These are phyloP conservation scores for Gallinago media DNA, from an alignment of 2,113 vertebrate genomes.

Conservation along the genomic window DNA sequence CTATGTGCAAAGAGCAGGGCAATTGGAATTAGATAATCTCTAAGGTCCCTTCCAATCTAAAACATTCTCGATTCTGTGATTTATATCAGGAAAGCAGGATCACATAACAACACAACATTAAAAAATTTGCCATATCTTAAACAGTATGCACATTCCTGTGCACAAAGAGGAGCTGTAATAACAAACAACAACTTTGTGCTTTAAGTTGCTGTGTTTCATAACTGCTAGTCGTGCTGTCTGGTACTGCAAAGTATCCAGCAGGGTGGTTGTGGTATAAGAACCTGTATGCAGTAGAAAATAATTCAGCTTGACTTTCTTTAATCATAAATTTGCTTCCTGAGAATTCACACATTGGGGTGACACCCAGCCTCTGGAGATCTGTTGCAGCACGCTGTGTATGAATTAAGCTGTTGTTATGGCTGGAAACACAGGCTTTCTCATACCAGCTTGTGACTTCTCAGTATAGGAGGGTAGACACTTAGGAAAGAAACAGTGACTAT, in stretches of 20 bases:
- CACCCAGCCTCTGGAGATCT: background rate
- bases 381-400: background rate
- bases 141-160: background rate
- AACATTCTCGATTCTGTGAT: background rate
- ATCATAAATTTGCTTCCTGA: background rate
- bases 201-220: background rate
- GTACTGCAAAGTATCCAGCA: background rate
- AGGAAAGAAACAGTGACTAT: background rate
- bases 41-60: too few relatives aligned
- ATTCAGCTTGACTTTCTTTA: background rate
- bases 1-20: background rate
- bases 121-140: background rate
- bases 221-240: background rate
- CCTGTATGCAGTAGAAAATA: background rate
- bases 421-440: background rate
- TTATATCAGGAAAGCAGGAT: background rate
- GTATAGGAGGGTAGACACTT: background rate
- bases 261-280: background rate
- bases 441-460: background rate
- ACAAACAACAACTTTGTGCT: background rate
- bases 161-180: background rate
- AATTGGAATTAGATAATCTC: too few relatives aligned
- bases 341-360: background rate
- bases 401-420: background rate
- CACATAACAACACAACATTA: background rate